Base-by-base conservation (phyloP, 2,888 invertebrate genomes). In the Acrobasis suavella region DNA sequence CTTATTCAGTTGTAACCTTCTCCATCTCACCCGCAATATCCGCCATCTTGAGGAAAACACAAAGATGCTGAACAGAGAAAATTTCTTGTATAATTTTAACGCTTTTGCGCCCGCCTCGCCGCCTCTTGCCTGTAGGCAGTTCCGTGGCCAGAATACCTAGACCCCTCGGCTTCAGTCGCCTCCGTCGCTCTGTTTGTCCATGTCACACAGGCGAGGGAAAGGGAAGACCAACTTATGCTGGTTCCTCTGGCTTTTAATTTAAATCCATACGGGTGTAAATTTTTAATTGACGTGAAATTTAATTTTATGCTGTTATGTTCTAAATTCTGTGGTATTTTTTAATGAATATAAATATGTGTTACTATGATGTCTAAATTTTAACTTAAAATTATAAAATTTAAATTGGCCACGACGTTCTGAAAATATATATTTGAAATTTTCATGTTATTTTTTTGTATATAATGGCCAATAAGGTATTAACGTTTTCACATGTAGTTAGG, bases 61-160 rank as follows among this genome's bases (percentile, higher is more conserved):
- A 91, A 92, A 91, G 91, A 91, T 91, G 90, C 85, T 89, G 91
- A 90, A 89, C 88, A 84, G 87, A 72, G 88, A 89, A 91, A 91
- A 90, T 92, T 92, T 91, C 91, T 91, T 89, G 88, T 90, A 88
- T 91, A 91, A 92, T 91, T 91, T 91, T 91, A 91, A 83, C 89
- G 87, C 86, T 88, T 86, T 86, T 87, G 86, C 86, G 75, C 46
- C 46, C 81, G 81, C 82, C 74, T 72, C 76, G 64, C 65, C 67
- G 69, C 71, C 69, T 72, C 72, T 66, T 38, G 60, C 55, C 68
- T 70, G 65, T 65, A 66, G 69, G 83, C 82, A 81, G 81, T 81
- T 82, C 80, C 65, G 65, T 74, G 64, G 72, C 86, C 84, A 79
- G 65, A 50, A 9, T 65, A 67, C 42, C 12, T 50, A 65, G 77